Evolutionary conservation across 2,888 invertebrate genomes (phyloP).

Genomic region (Entomobrya proxima): DNA sequence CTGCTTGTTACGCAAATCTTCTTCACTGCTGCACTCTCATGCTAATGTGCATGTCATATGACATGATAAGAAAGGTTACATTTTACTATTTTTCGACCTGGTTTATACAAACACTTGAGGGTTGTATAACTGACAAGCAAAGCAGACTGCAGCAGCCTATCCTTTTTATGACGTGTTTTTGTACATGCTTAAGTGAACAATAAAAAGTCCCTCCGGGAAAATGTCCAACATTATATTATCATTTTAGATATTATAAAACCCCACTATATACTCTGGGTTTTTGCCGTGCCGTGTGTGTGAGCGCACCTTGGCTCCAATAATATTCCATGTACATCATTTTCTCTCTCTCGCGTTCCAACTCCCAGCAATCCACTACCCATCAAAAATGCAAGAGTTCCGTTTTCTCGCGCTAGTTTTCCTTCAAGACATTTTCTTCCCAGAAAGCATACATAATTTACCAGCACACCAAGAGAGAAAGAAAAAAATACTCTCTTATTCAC

Average conservation of each 20-base stretch:
- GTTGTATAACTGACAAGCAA: not conserved
- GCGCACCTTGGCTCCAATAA: not conserved
- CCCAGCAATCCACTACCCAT: not conserved
- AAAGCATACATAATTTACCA: conserved; percentile 12
- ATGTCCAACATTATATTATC: not conserved
- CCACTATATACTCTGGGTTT: too few relatives aligned
- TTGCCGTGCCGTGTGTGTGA: too few relatives aligned
- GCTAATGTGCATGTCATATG: too few relatives aligned
- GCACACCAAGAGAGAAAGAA: too few relatives aligned
- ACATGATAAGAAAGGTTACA: too few relatives aligned
- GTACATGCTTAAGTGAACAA: not conserved
- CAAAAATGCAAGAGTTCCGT: not conserved
- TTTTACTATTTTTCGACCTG: too few relatives aligned
- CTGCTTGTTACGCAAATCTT: too few relatives aligned
- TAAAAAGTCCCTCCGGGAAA: conserved; percentile 4
- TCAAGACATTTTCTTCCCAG: not conserved
- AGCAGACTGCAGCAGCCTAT: not conserved
- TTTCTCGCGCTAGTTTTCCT: not conserved
- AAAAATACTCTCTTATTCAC: conserved; percentile 13
- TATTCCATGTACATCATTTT: not conserved
- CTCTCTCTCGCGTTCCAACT: too few relatives aligned
- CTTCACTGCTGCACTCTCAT: too few relatives aligned
- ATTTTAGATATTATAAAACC: too few relatives aligned
- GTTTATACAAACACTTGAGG: too few relatives aligned
- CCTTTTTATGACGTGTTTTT: conserved; percentile 8